Evolutionary conservation across 2,113 vertebrate species (phyloP).

Genomic region (Mus pahari): DNA sequence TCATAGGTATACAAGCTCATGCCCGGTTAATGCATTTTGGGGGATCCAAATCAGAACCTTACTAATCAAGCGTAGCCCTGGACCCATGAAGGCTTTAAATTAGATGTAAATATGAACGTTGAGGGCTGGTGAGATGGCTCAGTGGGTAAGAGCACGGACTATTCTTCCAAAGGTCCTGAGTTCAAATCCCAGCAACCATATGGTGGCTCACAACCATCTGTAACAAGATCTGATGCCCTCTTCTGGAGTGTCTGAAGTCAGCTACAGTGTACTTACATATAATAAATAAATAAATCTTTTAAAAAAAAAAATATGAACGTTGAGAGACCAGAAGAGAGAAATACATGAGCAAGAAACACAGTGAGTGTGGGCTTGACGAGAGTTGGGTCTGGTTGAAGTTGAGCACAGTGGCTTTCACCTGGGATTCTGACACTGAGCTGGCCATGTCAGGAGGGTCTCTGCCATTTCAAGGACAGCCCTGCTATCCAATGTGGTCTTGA

Average conservation of each 20-base stretch:
- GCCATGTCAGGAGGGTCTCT: not conserved
- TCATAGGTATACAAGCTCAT: not conserved
- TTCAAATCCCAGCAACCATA: too few species aligned
- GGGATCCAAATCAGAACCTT: not conserved
- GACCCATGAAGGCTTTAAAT: not conserved
- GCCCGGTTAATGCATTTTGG: not conserved
- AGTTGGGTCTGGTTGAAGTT: not conserved
- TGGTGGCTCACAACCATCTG: too few species aligned
- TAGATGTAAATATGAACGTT: not conserved
- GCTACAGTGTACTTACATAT: too few species aligned
- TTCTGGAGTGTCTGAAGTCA: too few species aligned
- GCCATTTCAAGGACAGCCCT: not conserved
- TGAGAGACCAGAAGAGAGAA: not conserved
- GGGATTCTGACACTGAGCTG: not conserved
- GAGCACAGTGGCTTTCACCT: not conserved
- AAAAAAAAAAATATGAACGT: not conserved
- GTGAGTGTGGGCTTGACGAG: not conserved
- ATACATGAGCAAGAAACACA: not conserved
- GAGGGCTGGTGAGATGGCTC: too few species aligned
- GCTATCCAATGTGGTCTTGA: not conserved
- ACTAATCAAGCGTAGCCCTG: not conserved
- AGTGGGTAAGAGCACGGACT: too few species aligned
- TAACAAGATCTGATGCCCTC: too few species aligned
- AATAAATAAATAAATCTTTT: too few species aligned
- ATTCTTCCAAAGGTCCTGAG: too few species aligned